These are phyloP conservation scores for Lacerta viridis DNA, from an alignment of 2,797 vertebrate species.

Conservation along the genomic window DNA sequence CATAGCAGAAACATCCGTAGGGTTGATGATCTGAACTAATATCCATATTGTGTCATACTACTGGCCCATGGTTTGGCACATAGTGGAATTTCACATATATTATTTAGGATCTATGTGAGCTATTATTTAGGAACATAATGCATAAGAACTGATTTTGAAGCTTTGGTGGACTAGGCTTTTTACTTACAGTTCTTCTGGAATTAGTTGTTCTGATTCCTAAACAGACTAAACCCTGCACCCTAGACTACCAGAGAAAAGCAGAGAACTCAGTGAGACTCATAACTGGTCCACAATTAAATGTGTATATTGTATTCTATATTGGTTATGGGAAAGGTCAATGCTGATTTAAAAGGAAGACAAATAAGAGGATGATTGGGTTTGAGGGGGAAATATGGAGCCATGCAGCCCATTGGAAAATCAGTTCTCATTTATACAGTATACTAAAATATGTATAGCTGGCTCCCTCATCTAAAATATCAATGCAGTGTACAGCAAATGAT, in stretches of 20 bases:
- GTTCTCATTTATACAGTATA: background rate
- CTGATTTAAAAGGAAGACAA: conserved; percentile 29
- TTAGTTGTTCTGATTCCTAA: conserved; percentile 29
- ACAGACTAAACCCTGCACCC: conserved; percentile 18
- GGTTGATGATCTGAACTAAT: too few relatives aligned
- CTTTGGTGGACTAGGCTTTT: conserved; percentile 34
- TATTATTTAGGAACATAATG: conserved; percentile 46
- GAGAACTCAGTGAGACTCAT: conserved; percentile 17
- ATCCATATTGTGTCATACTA: conserved; percentile 2
- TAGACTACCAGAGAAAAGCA: conserved; percentile 24
- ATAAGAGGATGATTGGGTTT: background rate
- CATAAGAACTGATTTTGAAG: background rate
- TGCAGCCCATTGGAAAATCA: background rate
- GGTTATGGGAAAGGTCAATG: conserved; percentile 41
- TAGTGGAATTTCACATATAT: conserved; percentile 5
- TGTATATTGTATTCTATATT: conserved; percentile 27
- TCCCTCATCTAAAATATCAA: too few relatives aligned
- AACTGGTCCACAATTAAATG: conserved; percentile 38
- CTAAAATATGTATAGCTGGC: too few relatives aligned
- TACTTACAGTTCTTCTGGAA: background rate
- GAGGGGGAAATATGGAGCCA: background rate
- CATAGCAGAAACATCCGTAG: background rate
- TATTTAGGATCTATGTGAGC: background rate
- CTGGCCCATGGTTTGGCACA: conserved; percentile 20
- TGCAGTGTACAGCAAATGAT: too few relatives aligned